phyloP scores from a whole-genome alignment of 2,888 invertebrate genomes.

The Himalopsyche anomala region DNA sequence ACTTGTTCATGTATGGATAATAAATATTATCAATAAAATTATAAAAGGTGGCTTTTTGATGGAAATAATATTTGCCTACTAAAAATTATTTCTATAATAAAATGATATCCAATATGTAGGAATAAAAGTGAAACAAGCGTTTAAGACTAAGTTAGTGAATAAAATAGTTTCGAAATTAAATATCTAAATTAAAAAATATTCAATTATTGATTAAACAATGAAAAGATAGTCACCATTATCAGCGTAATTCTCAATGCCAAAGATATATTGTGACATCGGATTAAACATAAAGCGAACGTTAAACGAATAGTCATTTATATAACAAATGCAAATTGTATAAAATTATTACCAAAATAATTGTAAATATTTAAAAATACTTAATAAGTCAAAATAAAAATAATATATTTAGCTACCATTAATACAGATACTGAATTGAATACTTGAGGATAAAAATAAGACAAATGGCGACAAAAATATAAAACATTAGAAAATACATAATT shows the following conservation, averaged over 20 bases:
- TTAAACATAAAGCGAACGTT: constrained; percentile 12
- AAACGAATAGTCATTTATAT: constrained; percentile 1
- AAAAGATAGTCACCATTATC: constrained; percentile 60
- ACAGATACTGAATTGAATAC: constrained; percentile 44
- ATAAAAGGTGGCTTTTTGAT: constrained; percentile 1
- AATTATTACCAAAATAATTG: constrained; percentile 32
- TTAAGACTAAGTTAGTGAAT: constrained; percentile 51
- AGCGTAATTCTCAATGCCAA: constrained; percentile 46
- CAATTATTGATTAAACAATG: constrained; percentile 48
- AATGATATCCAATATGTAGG: constrained; percentile 1
- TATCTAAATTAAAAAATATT: constrained; percentile 44
- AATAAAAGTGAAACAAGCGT: constrained; percentile 14
- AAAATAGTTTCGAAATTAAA: constrained; percentile 44
- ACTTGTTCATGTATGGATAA: background rate
- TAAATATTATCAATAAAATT: constrained; percentile 18
- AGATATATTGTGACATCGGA: constrained; percentile 12
- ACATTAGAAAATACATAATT: constrained; percentile 43
- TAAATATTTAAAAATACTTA: constrained; percentile 40
- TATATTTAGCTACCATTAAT: constrained; percentile 46
- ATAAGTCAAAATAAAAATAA: constrained; percentile 41
- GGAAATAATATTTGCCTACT: constrained; percentile 1
- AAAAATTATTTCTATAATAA: background rate
- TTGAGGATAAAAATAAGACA: constrained; percentile 38
- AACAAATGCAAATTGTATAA: constrained; percentile 23
- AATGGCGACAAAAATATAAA: constrained; percentile 40